Base-by-base conservation (phyloP, 2,888 invertebrate genomes). In the Colletes collaris region DNA sequence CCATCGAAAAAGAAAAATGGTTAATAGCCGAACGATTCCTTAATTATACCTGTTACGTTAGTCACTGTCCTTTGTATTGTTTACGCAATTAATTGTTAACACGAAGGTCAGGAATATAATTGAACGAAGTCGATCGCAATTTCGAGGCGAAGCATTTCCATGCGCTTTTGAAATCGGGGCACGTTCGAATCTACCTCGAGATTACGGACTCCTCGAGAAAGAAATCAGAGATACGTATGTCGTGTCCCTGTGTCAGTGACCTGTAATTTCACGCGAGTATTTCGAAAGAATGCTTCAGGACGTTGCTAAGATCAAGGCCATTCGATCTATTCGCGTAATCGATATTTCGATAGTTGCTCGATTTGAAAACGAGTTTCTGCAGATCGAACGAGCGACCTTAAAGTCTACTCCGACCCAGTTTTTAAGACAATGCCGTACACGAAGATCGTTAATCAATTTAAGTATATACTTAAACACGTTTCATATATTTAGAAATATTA, bases 291-390 rank as follows among this genome's bases (percentile, higher is more conserved):
- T 77, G 27, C 4, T 27, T 53, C 16, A 11, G 10, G 40, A 35
- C 3, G 6, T 19, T 11, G 50, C 10, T 75, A 59, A 67, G 64
- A 55, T 79, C 67, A 75, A 71, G 75, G 60, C 10, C 64, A n/a
- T 71, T 64, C 59, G 52, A 64, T 66, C 50, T 40, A 10, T 11
- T 8, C n/a, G 7, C 4, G 7, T 7, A 27, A 56, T 79, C 75
- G 79, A 79, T 67, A 71, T 6, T 49, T 72, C 60, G 55, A 40
- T 40, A 40, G 6, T 40, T 40, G 40, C 27, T 27, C 27, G 27
- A 27, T 27, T 27, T 27, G 27, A 27, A 27, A 27, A 27, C 27
- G 27, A 27, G 27, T 27, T 27, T 27, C 27, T 27, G 2, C 27
- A 27, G 27, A 27, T 27, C 27, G 27, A 27, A 40, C 40, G 40